phyloP scores from a whole-genome alignment of 1,140 invertebrate genomes.

The Drosophila albomicans region DNA sequence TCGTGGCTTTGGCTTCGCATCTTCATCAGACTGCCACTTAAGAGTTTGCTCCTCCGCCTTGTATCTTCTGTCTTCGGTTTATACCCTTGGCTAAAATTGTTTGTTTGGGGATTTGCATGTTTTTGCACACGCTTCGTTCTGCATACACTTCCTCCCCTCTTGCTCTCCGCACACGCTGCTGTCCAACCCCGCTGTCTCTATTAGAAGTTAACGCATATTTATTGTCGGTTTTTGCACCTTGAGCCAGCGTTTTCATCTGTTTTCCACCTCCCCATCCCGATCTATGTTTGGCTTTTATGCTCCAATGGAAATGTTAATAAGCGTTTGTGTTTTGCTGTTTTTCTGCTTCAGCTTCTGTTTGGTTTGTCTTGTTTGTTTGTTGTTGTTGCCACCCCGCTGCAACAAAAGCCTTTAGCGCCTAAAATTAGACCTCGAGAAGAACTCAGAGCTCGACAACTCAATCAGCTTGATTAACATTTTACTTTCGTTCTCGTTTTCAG shows the following conservation, averaged over 20 bases:
- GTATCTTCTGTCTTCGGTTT: constrained; percentile 28
- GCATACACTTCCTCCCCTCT: constrained; percentile 7
- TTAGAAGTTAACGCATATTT: constrained; percentile 81
- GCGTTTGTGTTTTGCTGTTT: constrained; percentile 54
- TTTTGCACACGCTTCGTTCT: constrained; percentile 60
- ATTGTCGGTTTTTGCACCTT: constrained; percentile 78
- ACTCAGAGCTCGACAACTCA: constrained; percentile 69
- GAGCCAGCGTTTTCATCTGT: constrained; percentile 51
- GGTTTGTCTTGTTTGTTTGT: constrained; percentile 50
- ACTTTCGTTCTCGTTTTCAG: constrained; percentile 48
- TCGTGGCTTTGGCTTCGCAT: constrained; percentile 18
- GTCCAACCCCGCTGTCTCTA: constrained; percentile 48
- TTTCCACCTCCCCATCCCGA: constrained; percentile 10
- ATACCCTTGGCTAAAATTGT: constrained; percentile 75
- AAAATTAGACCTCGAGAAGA: constrained; percentile 72
- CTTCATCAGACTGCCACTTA: constrained; percentile 56
- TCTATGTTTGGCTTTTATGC: constrained; percentile 67
- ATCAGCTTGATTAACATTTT: constrained; percentile 83
- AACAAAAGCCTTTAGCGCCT: constrained; percentile 72
- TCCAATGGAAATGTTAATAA: constrained; percentile 79
- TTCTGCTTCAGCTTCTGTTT: constrained; percentile 28
- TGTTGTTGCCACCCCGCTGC: constrained; percentile 17
- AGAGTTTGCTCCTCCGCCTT: constrained; percentile 25
- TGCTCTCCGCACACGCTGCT: background rate
- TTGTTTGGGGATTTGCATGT: constrained; percentile 81